Evolutionary conservation across 2,113 vertebrate species (phyloP), one percentile per base, ranked within the genome.

Genomic region (Donacobius atricapilla): DNA sequence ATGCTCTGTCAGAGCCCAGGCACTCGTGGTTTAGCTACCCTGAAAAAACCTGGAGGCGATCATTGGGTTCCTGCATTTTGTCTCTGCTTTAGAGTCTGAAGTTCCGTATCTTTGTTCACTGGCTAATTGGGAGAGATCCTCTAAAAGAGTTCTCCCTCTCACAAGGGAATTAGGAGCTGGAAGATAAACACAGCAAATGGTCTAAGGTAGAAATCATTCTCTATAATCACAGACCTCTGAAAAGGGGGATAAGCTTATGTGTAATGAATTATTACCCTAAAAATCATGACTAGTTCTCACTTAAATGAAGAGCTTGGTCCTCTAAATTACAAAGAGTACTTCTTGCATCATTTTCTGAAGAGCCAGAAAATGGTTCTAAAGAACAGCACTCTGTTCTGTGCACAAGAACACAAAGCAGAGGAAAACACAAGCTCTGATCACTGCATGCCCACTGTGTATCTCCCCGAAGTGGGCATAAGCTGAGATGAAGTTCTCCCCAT

Each of bases 21-120:
- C 0, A 0, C 30, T 54, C 39, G 1, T 25, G 51, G 11, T 72
- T 45, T 23, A 17, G 45, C 28, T 72, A 21, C 10, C 19, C 60
- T 87, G 33, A 54, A 88, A 57, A 73, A 76, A 2, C 0, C 11
- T 75, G 45, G 35, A 57, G 33, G 31, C 47, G 51, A 54, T 37
- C 30, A 66, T 44, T 15, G 45, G 10, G 10, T 63, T 89, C 77
- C n/a, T 93, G 80, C 50, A 30, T 27, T 50, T 66, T 50, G 37
- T 60, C 23, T 82, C 57, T 57, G 47, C 25, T 83, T 75, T 48
- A 30, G 35, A 40, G 37, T 25, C 60, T 51, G 45, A 83, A 91
- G 14, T 65, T 20, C 37, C 10, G 1, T 22, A 17, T 16, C 78
- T 57, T 63, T 2, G 1, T 40, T 81, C 39, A 6, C 33, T 27